Conservation (phyloP, 2,113 vertebrate species). For the Aleadryas rufinucha region DNA sequence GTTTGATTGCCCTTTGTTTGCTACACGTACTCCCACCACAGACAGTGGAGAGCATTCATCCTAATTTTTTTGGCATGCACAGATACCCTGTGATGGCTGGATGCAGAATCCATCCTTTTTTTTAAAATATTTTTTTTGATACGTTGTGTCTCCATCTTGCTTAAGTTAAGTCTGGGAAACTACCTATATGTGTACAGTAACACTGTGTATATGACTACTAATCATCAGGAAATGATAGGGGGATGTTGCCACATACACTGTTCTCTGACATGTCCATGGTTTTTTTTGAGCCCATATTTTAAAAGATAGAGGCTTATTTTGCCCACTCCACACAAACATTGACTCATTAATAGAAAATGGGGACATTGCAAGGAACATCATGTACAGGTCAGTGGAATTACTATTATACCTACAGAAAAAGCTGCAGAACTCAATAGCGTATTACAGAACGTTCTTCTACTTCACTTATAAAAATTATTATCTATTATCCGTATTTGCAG, state of each 20-base stretch:
- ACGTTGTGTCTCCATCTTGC: accelerated
- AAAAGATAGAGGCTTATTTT: background rate
- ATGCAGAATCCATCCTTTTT: background rate
- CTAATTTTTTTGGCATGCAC: background rate
- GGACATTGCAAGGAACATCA: constrained; percentile 15
- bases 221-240: background rate
- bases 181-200: background rate
- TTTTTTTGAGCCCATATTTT: background rate
- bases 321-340: background rate
- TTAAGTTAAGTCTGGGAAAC: background rate
- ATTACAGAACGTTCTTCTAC: constrained; percentile 37
- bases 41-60: background rate
- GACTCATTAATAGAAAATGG: background rate
- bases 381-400: constrained; percentile 20
- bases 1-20: background rate
- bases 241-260: background rate
- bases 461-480: background rate
- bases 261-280: background rate
- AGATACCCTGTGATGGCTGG: background rate
- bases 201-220: background rate
- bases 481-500: constrained; percentile 23
- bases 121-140: background rate
- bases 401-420: background rate
- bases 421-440: background rate
- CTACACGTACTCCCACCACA: background rate